A percentile compares a stretch with the other conserved stretches of the same genome.
Conservation (phyloP, 1,140 invertebrate genomes). For the Lasioglossum baleicum region DNA sequence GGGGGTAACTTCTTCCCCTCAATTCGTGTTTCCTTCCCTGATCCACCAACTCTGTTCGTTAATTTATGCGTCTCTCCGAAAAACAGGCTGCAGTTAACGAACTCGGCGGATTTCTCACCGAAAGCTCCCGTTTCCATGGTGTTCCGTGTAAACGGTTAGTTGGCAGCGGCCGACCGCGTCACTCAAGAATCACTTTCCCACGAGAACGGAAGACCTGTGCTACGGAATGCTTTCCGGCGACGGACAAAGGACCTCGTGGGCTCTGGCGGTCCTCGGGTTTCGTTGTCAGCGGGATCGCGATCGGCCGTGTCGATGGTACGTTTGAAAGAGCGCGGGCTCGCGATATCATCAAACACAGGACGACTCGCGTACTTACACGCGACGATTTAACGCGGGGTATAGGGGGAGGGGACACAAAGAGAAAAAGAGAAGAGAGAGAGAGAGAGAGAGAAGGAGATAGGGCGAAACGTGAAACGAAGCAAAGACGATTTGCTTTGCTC, state of each 20-base stretch:
- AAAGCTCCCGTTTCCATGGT: neutral
- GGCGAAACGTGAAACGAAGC: slow-evolving; percentile 44
- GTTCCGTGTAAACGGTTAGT: slow-evolving; percentile 7
- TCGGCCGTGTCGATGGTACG: slow-evolving; percentile 16
- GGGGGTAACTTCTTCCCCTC: too few relatives aligned
- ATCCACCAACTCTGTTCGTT: too few relatives aligned
- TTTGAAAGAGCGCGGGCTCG: neutral
- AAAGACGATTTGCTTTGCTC: slow-evolving; percentile 49
- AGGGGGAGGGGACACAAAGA: slow-evolving; percentile 17
- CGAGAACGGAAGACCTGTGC: slow-evolving; percentile 49
- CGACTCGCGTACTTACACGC: neutral
- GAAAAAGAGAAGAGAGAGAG: neutral
- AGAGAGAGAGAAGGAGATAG: slow-evolving; percentile 4
- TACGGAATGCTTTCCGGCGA: slow-evolving; percentile 52
- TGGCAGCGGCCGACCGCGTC: slow-evolving; percentile 12
- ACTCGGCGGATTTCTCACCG: neutral
- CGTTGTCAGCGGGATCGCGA: slow-evolving; percentile 51
- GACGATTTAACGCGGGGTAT: neutral
- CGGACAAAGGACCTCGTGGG: slow-evolving; percentile 55
- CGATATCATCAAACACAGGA: slow-evolving; percentile 12
- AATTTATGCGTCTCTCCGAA: too few relatives aligned
- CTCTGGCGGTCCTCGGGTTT: slow-evolving; percentile 21
- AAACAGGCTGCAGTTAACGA: neutral
- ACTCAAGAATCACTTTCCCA: slow-evolving; percentile 30
- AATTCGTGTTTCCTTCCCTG: too few relatives aligned